A percentile compares a stretch with the other conserved stretches of the same genome.
phyloP scores from a whole-genome alignment of 2,113 vertebrate species.

The Acrocephalus arundinaceus region DNA sequence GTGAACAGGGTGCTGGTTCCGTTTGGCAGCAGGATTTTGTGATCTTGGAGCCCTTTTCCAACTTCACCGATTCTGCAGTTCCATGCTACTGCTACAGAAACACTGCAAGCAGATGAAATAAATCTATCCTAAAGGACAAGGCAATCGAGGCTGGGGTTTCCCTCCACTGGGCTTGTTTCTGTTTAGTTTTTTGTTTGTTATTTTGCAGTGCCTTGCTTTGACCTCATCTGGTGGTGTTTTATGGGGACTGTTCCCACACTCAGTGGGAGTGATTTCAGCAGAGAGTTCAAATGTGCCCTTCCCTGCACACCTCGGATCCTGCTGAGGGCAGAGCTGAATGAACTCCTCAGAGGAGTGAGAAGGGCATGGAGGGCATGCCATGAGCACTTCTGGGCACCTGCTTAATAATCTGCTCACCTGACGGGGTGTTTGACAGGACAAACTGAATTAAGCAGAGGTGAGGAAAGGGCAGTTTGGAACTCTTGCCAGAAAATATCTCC shows the following conservation, averaged over 20 bases:
- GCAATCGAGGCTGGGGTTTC: background rate
- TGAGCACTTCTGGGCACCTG: background rate
- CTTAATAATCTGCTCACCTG: background rate
- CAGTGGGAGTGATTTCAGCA: background rate
- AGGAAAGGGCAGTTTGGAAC: background rate
- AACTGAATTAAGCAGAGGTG: background rate
- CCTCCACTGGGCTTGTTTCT: background rate
- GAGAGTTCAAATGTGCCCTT: background rate
- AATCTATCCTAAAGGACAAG: background rate
- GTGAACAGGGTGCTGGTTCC: background rate
- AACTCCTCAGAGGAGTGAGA: background rate
- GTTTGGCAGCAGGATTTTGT: background rate
- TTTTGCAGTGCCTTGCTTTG: background rate
- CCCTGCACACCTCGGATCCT: background rate
- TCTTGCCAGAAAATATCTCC: background rate
- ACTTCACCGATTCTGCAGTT: accelerated
- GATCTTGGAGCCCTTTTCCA: background rate
- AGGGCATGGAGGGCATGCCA: background rate
- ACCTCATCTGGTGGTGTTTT: background rate
- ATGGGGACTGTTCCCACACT: background rate
- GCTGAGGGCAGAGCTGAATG: background rate
- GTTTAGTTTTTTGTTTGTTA: background rate
- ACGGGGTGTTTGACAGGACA: background rate
- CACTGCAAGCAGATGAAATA: background rate
- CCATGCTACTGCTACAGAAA: background rate